Evolutionary conservation across 2,113 vertebrate genomes (phyloP), one percentile per base, ranked within the genome.

Genomic region (Corvus hawaiiensis): DNA sequence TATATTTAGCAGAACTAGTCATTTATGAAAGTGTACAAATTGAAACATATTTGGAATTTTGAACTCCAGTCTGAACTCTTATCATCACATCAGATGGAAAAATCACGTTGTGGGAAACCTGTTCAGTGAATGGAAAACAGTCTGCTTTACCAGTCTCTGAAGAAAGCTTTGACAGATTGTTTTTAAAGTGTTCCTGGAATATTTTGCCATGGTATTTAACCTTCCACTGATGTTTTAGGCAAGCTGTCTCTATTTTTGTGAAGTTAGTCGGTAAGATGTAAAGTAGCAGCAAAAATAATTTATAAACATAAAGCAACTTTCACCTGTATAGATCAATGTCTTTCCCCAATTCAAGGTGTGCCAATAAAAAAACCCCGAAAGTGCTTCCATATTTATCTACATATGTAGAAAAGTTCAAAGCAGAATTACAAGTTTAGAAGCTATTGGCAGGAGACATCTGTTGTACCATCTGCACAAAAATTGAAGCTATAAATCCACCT

Each of bases 401-500:
- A 69, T 91, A 87, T 67, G 37, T 59, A 87, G 46, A 84, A 90
- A 97, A 79, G 46, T 79, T 96, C 61, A 95, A 93, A 82, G 44
- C 19, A 93, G 92, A 89, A 64, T 72, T 80, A 94, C 83, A 73
- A 76, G 73, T 96, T 97, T 84, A 87, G 72, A 90, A 87, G 30
- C 77, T 82, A 92, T 74, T 94, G 94, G 84, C 95, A 94, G 39
- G 56, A 96, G 92, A 92, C 95, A 97, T 95, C 96, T 97, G 94
- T 96, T 89, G 30, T 46, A 95, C 91, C 95, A 97, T 94, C 88
- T 97, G 94, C 64, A 80, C 22, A 79, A 68, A 84, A 93, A 90
- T 5, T 69, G 35, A 93, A 94, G 54, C 92, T 90, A 71, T 59
- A 97, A 96, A 46, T 62, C 23, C 37, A 46, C 16, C 37, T 7